Evolutionary conservation across 2,797 vertebrate genomes (phyloP).

Genomic region (Malurus splendens): DNA sequence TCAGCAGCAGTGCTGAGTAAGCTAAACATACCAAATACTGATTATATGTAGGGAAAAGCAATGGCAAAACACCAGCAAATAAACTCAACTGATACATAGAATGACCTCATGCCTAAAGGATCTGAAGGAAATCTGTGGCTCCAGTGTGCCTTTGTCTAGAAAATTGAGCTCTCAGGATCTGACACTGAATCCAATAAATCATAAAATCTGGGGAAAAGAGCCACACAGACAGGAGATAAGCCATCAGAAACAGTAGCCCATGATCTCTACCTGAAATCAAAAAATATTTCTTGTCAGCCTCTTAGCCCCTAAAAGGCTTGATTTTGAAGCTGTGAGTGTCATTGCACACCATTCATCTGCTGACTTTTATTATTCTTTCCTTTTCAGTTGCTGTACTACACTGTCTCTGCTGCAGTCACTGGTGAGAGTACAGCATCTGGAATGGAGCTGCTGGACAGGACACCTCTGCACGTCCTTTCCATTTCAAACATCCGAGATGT

Average conservation of each 20-base stretch:
- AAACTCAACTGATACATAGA: neutral
- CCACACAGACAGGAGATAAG: neutral
- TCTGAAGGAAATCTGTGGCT: neutral
- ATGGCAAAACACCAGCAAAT: neutral
- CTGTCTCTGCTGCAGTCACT: neutral
- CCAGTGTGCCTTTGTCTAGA: neutral
- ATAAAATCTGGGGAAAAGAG: rapidly evolving
- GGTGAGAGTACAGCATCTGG: neutral
- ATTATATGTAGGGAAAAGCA: neutral
- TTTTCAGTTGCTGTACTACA: neutral
- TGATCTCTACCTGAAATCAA: neutral
- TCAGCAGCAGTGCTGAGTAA: neutral
- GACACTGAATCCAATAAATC: neutral
- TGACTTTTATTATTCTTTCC: neutral
- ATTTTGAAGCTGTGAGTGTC: neutral
- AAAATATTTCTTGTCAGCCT: neutral
- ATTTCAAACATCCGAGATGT: neutral
- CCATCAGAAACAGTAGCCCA: neutral
- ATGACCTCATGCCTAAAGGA: neutral
- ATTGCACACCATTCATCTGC: neutral
- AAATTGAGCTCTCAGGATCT: neutral
- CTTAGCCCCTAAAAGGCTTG: neutral
- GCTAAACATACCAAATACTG: neutral
- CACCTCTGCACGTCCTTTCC: neutral
- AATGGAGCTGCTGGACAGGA: neutral